phyloP scores from a whole-genome alignment of 37 sponge, comb jelly and placozoan species.

The Ephydatia muelleri region DNA sequence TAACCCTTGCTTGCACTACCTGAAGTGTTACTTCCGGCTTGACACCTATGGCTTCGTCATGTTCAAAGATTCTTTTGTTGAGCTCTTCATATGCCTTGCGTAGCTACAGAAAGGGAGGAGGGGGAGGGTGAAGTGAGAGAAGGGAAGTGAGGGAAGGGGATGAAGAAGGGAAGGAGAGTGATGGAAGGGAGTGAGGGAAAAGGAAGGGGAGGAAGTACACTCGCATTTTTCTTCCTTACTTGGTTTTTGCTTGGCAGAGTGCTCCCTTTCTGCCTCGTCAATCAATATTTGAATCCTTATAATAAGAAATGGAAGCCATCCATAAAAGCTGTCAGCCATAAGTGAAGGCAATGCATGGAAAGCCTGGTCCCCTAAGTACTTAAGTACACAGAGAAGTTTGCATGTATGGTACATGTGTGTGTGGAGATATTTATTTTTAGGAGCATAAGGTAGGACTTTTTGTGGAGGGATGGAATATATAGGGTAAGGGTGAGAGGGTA shows the following conservation, averaged over 20 bases:
- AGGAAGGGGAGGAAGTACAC: not conserved
- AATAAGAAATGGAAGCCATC: not conserved
- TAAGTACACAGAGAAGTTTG: too few relatives aligned
- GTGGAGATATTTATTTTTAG: too few relatives aligned
- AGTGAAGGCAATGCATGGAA: too few relatives aligned
- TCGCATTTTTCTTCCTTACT: constrained; percentile 19
- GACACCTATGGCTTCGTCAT: constrained; percentile 66
- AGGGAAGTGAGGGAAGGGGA: not conserved
- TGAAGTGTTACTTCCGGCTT: constrained; percentile 74
- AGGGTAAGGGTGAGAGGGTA: too few relatives aligned
- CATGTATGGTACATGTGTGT: too few relatives aligned
- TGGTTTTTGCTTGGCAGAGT: constrained; percentile 62
- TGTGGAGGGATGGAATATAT: too few relatives aligned
- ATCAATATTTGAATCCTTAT: constrained; percentile 30
- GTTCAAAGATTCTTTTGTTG: constrained; percentile 95
- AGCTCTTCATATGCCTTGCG: constrained; percentile 82
- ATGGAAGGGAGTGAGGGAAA: not conserved
- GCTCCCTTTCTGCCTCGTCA: constrained; percentile 68
- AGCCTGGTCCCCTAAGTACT: too few relatives aligned
- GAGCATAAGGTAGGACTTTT: too few relatives aligned
- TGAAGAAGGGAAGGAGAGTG: not conserved
- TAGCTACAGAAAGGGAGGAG: constrained; percentile 38
- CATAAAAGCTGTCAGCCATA: too few relatives aligned
- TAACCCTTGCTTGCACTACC: too few relatives aligned
- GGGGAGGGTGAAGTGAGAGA: not conserved